Base-by-base conservation (phyloP, 2,113 vertebrate species). In the Dolichallabes microphthalmus region DNA sequence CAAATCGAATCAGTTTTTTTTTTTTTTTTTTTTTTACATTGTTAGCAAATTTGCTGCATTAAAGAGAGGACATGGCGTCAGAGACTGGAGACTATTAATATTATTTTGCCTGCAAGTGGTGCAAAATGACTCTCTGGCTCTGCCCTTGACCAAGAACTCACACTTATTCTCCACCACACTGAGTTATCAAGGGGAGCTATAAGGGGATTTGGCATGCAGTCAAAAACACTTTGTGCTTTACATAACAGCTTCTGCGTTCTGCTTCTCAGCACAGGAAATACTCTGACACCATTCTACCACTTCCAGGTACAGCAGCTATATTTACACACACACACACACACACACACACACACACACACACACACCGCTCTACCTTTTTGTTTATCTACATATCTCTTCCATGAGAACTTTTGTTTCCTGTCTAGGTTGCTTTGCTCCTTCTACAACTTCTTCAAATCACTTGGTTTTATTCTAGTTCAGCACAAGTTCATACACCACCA, bases 201-300 rank as follows among this genome's bases (percentile, higher is more conserved):
- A 76, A 63, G 75, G 45, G 83, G 63, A 66, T 45, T 68, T 85
- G 74, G 83, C 83, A 57, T 64, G 32, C 45, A 55, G 76, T 85
- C 83, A 85, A 68, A 85, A 69, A 73, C 60, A 77, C 57, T 76
- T 66, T 55, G 27, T 76, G 32, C 22, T 84, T 85, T 85, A 78
- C 60, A 77, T 77, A 84, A 84, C 58, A 63, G 35, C 60, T 19
- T 66, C 74, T 39, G 27, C 3, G 58, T 61, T 45, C 35, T 66
- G 39, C 82, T 64, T 61, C 69, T 50, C 19, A 20, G n/a, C 57
- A 50, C 58, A 64, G 82, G 73, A 77, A 77, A 77, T 60, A 12
- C 12, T 63, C 53, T 68, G 68, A 57, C 83, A 78, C 53, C 15
- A 68, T 39, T 78, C 61, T 78, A 64, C 61, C 74, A 84, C 83